Base-by-base conservation (phyloP, 2,888 invertebrate genomes). In the Campopleginae sp. region DNA sequence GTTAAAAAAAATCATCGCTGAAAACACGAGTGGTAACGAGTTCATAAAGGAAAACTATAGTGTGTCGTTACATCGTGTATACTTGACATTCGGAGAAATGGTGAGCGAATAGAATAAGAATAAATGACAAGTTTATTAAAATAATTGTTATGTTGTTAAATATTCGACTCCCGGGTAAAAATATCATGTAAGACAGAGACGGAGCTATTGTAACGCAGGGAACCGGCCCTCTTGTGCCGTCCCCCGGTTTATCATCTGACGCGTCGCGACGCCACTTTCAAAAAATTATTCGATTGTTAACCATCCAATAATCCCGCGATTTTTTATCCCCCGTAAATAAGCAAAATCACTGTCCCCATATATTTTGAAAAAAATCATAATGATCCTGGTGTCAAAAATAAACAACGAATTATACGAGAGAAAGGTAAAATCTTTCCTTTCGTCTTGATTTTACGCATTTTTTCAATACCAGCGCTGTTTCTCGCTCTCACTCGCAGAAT, bases 141-240 rank as follows among this genome's bases (percentile, higher is more conserved):
- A 58, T 27, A 44, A 66, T 19, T 66, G 19, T 76, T 90, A 91
- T 91, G 90, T 91, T 90, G 90, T 77, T 88, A 91, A 86, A 91
- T 90, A 91, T 90, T 89, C 89, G 87, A 87, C 76, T 82, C 85
- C 82, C 85, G 82, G 85, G 82, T 72, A 61, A 76, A 83, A 79
- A 75, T 51, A 70, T 66, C 72, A 71, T 54, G 72, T 17, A 42
- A 19, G 79, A 78, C 79, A 71, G 76, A 82, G 71, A 80, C 44
- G 31, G 66, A 75, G 66, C 72, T 66, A 54, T 54, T 10, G 51
- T 23, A 65, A 31, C 51, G 48, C 51, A 71, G 31, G 63, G 44
- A 74, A 80, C 81, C 81, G 85, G 83, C 83, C 78, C 76, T 70
- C 65, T 74, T 78, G 76, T 80, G 54, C 72, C 54, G 51, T 70